A percentile compares a stretch with the other conserved stretches of the same genome.
Conservation (phyloP, 1,140 invertebrate species). For the Drosophila bocqueti region DNA sequence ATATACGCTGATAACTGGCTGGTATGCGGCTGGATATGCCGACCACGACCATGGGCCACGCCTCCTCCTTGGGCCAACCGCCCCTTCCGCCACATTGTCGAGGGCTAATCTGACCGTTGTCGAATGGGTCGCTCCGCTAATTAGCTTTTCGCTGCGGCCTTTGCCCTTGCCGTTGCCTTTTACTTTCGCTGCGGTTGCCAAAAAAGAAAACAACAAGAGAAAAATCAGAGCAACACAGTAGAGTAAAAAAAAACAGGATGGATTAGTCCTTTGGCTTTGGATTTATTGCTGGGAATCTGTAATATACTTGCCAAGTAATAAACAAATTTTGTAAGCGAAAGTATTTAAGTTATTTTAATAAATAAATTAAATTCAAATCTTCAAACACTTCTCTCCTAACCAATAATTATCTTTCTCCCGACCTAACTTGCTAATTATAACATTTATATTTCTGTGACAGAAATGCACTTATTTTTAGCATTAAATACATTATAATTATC, state of each 20-base stretch:
- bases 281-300: background rate
- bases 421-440: background rate
- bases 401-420: background rate
- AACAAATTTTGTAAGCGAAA: background rate
- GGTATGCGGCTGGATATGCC: slow-evolving; percentile 42
- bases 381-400: background rate
- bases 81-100: slow-evolving; percentile 2
- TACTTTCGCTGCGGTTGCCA: slow-evolving; percentile 39
- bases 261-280: background rate
- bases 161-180: slow-evolving; percentile 30
- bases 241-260: background rate
- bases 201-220: background rate
- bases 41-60: slow-evolving; percentile 24
- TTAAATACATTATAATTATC: background rate
- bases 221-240: slow-evolving; percentile 7
- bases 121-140: slow-evolving; percentile 60
- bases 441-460: too few relatives aligned
- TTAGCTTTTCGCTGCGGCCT: slow-evolving; percentile 57
- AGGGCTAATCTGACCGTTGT: slow-evolving; percentile 22
- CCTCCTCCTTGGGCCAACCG: slow-evolving; percentile 3
- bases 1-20: slow-evolving; percentile 69
- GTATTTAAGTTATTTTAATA: background rate
- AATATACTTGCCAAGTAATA: background rate
- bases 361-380: background rate
- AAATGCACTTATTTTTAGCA: background rate